Evolutionary conservation across 2,113 vertebrate genomes (phyloP), one percentile per base, ranked within the genome.

Genomic region (Poecile atricapillus): DNA sequence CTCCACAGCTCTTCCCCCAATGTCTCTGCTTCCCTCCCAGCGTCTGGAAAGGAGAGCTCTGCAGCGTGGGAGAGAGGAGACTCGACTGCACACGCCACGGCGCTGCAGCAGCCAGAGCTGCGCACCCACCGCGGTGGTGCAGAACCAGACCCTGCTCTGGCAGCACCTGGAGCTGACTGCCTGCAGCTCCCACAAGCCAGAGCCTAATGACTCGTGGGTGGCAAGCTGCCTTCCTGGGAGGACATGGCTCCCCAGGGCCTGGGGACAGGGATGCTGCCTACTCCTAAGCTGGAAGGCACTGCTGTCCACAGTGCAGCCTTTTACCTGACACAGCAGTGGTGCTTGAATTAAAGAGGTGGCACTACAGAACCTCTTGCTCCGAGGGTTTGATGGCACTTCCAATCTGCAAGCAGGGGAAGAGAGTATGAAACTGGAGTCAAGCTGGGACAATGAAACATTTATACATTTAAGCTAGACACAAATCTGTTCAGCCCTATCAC

Each of bases 1-100:
- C 95, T 92, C 94, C 90, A 91, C 94, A 94, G 85, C 83, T 91
- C 85, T 95, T 93, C 77, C 64, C 73, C 60, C 92, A 35, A 12
- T 41, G 31, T 58, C 90, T 75, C 73, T 0, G 2, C 69, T 62
- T 83, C 74, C 37, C 87, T 93, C 44, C 44, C 78, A 49, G 87
- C 1, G 21, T 65, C 74, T 81, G 82, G 62, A 95, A 63, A 83
- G 49, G 62, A 41, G 25, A 77, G 60, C 77, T 87, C 84, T 33
- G 68, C 91, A 78, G 84, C 60, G 37, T 13, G 3, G 64, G 83
- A 56, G 71, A 93, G 37, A 68, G 46, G 62, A 81, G 76, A 77
- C 37, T 87, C 23, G 9, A 44, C 31, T 3, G 2, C 37, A 31
- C 28, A 30, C 2, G 0, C 9, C 2, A 9, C 0, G 5, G 41